Conservation (phyloP, 2,888 invertebrate genomes). For the Tetheella fluctuosa region DNA sequence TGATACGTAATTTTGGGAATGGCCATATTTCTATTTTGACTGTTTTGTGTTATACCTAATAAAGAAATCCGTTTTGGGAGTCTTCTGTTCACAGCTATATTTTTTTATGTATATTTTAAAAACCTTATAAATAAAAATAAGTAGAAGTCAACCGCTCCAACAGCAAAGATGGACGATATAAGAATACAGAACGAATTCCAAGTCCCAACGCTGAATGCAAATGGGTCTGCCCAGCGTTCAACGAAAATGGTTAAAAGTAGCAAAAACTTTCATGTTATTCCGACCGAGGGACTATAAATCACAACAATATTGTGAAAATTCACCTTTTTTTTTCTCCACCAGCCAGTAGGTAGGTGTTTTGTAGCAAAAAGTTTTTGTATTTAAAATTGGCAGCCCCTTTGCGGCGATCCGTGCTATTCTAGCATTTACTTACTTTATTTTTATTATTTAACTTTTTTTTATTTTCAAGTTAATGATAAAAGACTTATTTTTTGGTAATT, state of each 20-base stretch:
- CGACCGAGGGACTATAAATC: conserved; percentile 56
- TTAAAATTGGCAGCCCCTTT: conserved; percentile 62
- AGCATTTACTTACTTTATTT: conserved; percentile 20
- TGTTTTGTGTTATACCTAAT: too few relatives aligned
- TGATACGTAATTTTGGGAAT: background rate
- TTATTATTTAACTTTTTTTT: conserved; percentile 34
- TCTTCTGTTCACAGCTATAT: background rate
- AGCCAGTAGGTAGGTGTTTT: conserved; percentile 28
- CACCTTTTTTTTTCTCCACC: conserved; percentile 41
- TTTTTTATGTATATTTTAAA: conserved; percentile 23
- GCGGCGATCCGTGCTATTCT: conserved; percentile 43
- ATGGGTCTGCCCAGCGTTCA: conserved; percentile 32
- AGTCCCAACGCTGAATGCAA: conserved; percentile 40
- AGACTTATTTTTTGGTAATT: too few relatives aligned
- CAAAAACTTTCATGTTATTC: conserved; percentile 44
- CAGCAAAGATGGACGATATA: conserved; percentile 10
- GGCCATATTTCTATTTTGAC: background rate
- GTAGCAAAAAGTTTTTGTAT: conserved; percentile 51
- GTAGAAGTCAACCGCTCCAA: conserved; percentile 6
- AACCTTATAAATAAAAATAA: conserved; percentile 26
- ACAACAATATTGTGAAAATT: conserved; percentile 63
- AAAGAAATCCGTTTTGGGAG: background rate
- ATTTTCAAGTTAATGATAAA: conserved; percentile 20
- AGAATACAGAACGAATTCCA: conserved; percentile 27
- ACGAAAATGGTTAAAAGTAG: conserved; percentile 41